phyloP scores from a whole-genome alignment of 2,113 vertebrate genomes.

The Holacanthus passer region DNA sequence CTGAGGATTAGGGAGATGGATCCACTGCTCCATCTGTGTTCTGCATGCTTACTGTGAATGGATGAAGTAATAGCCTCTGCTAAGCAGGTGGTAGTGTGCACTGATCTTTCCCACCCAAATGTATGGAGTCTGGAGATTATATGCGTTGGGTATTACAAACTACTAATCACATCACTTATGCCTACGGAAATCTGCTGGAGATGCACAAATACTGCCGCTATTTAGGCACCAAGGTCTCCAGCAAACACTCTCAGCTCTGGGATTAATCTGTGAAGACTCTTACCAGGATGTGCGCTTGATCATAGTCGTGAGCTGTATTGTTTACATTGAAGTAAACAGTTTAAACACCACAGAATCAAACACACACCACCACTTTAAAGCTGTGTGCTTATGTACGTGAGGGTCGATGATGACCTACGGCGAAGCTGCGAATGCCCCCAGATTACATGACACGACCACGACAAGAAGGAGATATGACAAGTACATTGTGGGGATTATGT shows the following conservation, averaged over 20 bases:
- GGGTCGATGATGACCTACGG: conserved; percentile 4
- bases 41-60: conserved; percentile 53
- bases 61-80: conserved; percentile 49
- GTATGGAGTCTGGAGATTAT: conserved; percentile 74
- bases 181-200: conserved; percentile 65
- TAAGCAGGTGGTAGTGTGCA: conserved; percentile 61
- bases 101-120: conserved; percentile 74
- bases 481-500: conserved; percentile 63
- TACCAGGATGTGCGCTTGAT: conserved; percentile 7
- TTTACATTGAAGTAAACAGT: conserved; percentile 35
- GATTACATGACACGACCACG: conserved; percentile 47
- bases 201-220: conserved; percentile 30
- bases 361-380: conserved; percentile 23
- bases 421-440: conserved; percentile 20
- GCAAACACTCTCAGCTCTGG: conserved; percentile 28
- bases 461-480: conserved; percentile 50
- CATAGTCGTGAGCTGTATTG: not conserved
- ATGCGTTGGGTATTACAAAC: conserved; percentile 60
- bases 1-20: conserved; percentile 76
- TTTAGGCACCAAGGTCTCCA: conserved; percentile 28
- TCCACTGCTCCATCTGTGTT: conserved; percentile 75
- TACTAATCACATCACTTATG: conserved; percentile 72
- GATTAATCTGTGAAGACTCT: conserved; percentile 49
- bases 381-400: not conserved
- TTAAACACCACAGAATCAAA: conserved; percentile 8